Evolutionary conservation across 2,888 invertebrate genomes (phyloP), one percentile per base, ranked within the genome.

Genomic region (Phengaris alcon): DNA sequence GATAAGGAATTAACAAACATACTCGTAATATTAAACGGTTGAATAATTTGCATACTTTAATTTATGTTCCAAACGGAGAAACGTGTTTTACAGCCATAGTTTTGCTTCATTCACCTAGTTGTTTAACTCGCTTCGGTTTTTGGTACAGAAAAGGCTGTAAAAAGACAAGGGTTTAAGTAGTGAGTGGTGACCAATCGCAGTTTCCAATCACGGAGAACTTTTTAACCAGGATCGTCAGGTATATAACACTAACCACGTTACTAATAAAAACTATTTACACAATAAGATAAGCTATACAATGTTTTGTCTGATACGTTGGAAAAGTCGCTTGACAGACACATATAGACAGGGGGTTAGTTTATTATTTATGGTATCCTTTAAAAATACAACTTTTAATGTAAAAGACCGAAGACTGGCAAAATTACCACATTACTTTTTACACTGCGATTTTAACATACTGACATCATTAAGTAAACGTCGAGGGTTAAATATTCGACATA

Each of bases 1-100:
- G 64, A 64, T 64, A 64, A 64, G 35, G 64, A 64, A 44, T 64
- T 64, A 64, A 44, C 64, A 44, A 64, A 64, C 64, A 64, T 12
- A n/a, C n/a, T n/a, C n/a, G n/a, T n/a, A 35, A 64, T 64, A 64
- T 64, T 64, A 64, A 64, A 64, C 12, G 35, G 64, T 64, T 35
- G 35, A 64, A 64, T 44, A 64, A 64, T 64, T 64, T 12, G 64
- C 64, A 44, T 64, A 64, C 64, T 64, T 64, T 35, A 64, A 64
- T 64, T 64, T 64, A 64, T 64, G 64, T 44, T 35, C 9, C 35
- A 44, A 35, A 59, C 22, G 5, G 59, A 59, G 59, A 22, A 59
- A 59, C 22, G 59, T 59, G 59, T 15, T 59, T 22, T 5, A 59
- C 10, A 1, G 52, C 12, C 10, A 59, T 59, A 59, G 64, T 64